A percentile compares a stretch with the other conserved stretches of the same genome.
phyloP scores from a whole-genome alignment of 2,888 invertebrate species.

The Erannis defoliaria region DNA sequence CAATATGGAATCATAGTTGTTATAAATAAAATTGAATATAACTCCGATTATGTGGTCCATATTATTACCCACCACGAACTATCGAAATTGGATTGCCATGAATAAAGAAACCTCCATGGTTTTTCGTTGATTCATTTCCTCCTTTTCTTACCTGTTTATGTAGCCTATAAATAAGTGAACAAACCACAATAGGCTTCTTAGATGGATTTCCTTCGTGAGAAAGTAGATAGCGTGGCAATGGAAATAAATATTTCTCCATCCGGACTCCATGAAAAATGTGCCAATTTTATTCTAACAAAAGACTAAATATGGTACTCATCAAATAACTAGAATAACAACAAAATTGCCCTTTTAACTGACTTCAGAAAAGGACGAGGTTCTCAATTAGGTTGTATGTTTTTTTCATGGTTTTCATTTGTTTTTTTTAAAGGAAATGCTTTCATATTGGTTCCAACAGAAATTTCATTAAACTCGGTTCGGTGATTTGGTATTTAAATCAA shows the following conservation, averaged over 20 bases:
- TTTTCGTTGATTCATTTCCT: conserved; percentile 37
- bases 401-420: too few species aligned
- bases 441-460: too few species aligned
- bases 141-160: conserved; percentile 31
- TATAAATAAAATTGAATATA: conserved; percentile 43
- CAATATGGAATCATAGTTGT: conserved; percentile 39
- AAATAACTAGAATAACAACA: too few species aligned
- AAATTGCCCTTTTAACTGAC: too few species aligned
- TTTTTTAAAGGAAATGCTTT: too few species aligned
- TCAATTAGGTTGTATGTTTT: too few species aligned
- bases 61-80: conserved; percentile 24
- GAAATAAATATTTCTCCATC: conserved; percentile 14
- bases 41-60: conserved; percentile 40
- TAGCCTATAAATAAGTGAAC: conserved; percentile 33
- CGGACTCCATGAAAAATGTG: neutral
- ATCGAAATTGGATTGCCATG: conserved; percentile 40
- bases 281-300: neutral
- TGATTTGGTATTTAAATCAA: too few species aligned
- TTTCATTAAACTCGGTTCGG: too few species aligned
- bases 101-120: conserved; percentile 34
- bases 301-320: neutral
- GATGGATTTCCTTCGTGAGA: conserved; percentile 29
- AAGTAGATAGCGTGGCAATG: conserved; percentile 12
- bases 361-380: too few species aligned
- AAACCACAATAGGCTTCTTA: conserved; percentile 26